phyloP scores from a whole-genome alignment of 1,140 invertebrate genomes.

The Bombus huntii region DNA sequence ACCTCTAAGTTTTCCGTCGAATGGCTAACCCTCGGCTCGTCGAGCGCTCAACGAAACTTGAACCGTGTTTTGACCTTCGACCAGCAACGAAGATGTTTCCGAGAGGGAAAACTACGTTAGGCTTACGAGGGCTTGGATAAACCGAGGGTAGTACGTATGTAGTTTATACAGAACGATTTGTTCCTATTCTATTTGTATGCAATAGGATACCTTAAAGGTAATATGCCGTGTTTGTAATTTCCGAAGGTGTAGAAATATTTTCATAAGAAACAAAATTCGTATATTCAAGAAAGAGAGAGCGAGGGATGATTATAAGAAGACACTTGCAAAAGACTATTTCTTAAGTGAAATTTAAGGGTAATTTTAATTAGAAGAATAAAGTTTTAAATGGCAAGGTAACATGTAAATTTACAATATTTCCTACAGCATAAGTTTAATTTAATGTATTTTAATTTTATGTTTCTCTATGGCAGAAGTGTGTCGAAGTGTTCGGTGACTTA shows the following conservation, averaged over 20 bases:
- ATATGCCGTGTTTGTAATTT: neutral
- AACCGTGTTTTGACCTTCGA: conserved; percentile 16
- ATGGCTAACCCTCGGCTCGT: conserved; percentile 24
- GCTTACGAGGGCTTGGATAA: neutral
- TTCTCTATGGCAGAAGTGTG: too few species aligned
- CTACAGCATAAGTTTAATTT: too few species aligned
- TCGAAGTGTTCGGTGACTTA: too few species aligned
- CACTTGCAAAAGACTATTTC: too few species aligned
- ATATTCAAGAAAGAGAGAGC: neutral
- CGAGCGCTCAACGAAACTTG: conserved; percentile 22
- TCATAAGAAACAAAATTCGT: neutral
- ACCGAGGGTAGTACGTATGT: too few species aligned
- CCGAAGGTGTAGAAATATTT: neutral
- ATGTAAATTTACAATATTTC: too few species aligned
- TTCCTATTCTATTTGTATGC: neutral
- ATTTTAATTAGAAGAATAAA: too few species aligned
- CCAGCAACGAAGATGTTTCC: neutral
- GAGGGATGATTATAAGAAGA: too few species aligned
- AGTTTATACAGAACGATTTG: neutral
- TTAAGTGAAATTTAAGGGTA: too few species aligned
- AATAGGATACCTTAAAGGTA: neutral
- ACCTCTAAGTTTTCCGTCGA: conserved; percentile 53
- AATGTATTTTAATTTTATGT: too few species aligned
- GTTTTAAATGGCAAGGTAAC: too few species aligned
- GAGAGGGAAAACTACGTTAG: neutral